These are phyloP conservation scores for Apocheima hispidaria DNA, from an alignment of 2,888 invertebrate genomes.

Conservation along the genomic window DNA sequence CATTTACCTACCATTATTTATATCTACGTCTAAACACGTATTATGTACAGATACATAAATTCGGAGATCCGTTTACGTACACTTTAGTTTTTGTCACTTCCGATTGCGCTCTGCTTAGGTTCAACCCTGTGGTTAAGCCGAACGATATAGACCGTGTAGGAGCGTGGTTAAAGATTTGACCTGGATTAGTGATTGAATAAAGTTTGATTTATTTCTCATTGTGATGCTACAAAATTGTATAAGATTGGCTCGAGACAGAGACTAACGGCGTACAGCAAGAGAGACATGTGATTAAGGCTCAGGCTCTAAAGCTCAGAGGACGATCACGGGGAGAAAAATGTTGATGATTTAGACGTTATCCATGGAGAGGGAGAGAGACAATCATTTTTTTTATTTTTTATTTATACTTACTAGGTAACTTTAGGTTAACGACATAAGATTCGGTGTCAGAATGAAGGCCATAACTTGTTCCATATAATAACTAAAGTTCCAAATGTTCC, in stretches of 20 bases:
- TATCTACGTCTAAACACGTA: constrained; percentile 38
- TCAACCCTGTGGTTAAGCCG: background rate
- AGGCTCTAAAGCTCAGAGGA: background rate
- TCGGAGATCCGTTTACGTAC: constrained; percentile 43
- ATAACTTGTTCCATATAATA: background rate
- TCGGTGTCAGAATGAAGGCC: no score
- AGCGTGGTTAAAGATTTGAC: constrained; percentile 8
- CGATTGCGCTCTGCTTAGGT: constrained; percentile 5
- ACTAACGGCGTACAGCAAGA: background rate
- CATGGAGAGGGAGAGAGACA: background rate
- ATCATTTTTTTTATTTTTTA: background rate
- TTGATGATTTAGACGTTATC: no score
- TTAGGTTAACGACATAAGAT: no score
- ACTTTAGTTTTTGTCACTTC: constrained; percentile 36
- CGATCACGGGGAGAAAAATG: no score
- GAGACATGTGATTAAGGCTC: background rate
- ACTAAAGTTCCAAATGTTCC: no score
- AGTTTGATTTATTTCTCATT: background rate
- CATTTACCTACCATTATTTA: constrained; percentile 20
- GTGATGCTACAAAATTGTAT: background rate
- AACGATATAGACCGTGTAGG: background rate
- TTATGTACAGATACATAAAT: constrained; percentile 46
- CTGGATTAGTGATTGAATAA: background rate
- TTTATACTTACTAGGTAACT: no score
- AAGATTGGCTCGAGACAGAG: background rate